These are phyloP conservation scores for Pyrocoelia pectoralis DNA, from an alignment of 2,888 invertebrate genomes.

Conservation along the genomic window DNA sequence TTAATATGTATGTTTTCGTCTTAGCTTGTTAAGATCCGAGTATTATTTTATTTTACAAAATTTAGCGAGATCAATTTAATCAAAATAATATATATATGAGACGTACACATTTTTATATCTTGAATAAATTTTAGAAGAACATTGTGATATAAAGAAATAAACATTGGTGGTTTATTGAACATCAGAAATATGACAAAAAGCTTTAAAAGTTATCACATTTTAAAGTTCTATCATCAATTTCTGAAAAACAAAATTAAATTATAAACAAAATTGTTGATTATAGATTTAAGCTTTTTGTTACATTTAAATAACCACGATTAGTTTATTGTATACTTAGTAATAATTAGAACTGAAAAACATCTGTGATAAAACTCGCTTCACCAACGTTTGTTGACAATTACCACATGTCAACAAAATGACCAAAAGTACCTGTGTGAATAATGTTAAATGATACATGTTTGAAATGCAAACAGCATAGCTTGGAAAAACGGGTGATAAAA, in stretches of 20 bases:
- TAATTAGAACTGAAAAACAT: conserved; percentile 59
- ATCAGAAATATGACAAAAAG: conserved; percentile 15
- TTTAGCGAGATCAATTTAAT: conserved; percentile 8
- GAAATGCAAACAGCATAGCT: conserved; percentile 21
- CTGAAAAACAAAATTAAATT: conserved; percentile 1
- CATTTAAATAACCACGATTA: conserved; percentile 18
- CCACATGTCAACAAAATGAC: conserved; percentile 34
- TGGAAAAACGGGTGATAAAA: conserved; percentile 25
- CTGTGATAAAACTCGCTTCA: conserved; percentile 57
- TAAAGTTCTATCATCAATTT: conserved; percentile 21
- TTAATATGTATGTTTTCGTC: neutral
- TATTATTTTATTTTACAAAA: conserved; percentile 12
- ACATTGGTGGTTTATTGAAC: conserved; percentile 21
- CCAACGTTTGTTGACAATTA: conserved; percentile 51
- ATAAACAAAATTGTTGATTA: conserved; percentile 13
- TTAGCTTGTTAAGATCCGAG: conserved; percentile 16
- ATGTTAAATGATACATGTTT: conserved; percentile 16
- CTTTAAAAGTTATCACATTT: conserved; percentile 19
- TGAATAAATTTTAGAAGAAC: conserved; percentile 19
- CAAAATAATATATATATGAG: conserved; percentile 13
- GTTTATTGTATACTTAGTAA: conserved; percentile 46
- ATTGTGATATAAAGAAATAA: conserved; percentile 27
- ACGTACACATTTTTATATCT: conserved; percentile 27
- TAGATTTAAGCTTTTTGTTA: conserved; percentile 15
- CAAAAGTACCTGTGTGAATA: conserved; percentile 26